phyloP scores from a whole-genome alignment of 2,888 invertebrate genomes.

The Arrhopalites spinosus region DNA sequence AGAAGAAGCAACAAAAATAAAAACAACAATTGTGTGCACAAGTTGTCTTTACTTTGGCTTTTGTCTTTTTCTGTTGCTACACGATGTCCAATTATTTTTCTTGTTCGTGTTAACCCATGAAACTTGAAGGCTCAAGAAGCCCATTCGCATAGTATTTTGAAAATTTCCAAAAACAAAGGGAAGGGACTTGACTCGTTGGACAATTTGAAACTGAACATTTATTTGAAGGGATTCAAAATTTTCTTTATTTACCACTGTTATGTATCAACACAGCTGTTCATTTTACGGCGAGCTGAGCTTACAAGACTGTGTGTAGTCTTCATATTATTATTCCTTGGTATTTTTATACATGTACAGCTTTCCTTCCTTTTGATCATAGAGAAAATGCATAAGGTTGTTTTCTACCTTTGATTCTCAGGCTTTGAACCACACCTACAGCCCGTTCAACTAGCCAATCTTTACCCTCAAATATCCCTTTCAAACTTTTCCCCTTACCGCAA shows the following conservation, averaged over 20 bases:
- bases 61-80: neutral
- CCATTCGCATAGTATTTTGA: neutral
- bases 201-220: neutral
- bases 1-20: neutral
- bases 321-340: no score
- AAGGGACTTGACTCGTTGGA: neutral
- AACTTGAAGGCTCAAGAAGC: neutral
- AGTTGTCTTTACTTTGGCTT: neutral
- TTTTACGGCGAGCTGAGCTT: neutral
- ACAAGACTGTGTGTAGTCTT: slow-evolving; percentile 1
- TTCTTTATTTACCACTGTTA: slow-evolving; percentile 2
- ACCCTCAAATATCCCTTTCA: neutral
- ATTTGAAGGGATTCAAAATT: neutral
- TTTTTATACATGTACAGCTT: no score
- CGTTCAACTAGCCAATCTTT: no score
- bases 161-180: neutral
- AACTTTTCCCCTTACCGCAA: neutral
- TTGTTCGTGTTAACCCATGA: neutral
- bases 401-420: no score
- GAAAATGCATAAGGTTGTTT: no score
- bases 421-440: no score
- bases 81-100: neutral
- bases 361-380: no score
- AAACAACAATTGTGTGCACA: neutral
- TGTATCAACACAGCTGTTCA: slow-evolving; percentile 35